Evolutionary conservation across 2,888 invertebrate genomes (phyloP).

Genomic region (Agrotis puta): DNA sequence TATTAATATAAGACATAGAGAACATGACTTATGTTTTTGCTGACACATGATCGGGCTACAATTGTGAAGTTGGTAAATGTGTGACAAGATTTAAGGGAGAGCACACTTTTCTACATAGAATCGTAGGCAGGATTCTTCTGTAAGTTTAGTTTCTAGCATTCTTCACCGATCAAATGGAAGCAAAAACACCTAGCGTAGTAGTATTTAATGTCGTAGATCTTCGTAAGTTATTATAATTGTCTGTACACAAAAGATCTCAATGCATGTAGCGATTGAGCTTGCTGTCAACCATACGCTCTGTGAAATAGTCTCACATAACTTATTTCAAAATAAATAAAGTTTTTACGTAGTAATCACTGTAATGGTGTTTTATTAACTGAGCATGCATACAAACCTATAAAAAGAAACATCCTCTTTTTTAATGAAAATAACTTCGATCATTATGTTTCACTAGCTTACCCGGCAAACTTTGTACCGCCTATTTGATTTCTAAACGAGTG

Average conservation of each 20-base stretch:
- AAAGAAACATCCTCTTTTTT: too few relatives aligned
- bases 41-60: conserved; percentile 31
- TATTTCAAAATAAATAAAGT: conserved; percentile 26
- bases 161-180: conserved; percentile 17
- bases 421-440: too few relatives aligned
- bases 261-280: conserved; percentile 38
- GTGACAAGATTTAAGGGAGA: too few relatives aligned
- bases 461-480: too few relatives aligned
- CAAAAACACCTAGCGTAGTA: conserved; percentile 27
- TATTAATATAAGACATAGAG: conserved; percentile 42
- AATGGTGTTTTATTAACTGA: conserved; percentile 27
- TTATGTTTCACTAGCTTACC: too few relatives aligned
- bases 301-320: not conserved
- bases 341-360: conserved; percentile 2
- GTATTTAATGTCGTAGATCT: conserved; percentile 41
- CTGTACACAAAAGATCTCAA: conserved; percentile 59
- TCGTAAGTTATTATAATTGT: conserved; percentile 24
- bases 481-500: too few relatives aligned
- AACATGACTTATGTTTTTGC: conserved; percentile 52
- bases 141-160: too few relatives aligned
- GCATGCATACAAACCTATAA: too few relatives aligned
- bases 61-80: not conserved
- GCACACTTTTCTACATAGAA: not conserved
- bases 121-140: too few relatives aligned
- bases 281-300: conserved; percentile 24